These are phyloP conservation scores for Drosophila kepulauana DNA, from an alignment of 1,140 invertebrate species.

Conservation along the genomic window DNA sequence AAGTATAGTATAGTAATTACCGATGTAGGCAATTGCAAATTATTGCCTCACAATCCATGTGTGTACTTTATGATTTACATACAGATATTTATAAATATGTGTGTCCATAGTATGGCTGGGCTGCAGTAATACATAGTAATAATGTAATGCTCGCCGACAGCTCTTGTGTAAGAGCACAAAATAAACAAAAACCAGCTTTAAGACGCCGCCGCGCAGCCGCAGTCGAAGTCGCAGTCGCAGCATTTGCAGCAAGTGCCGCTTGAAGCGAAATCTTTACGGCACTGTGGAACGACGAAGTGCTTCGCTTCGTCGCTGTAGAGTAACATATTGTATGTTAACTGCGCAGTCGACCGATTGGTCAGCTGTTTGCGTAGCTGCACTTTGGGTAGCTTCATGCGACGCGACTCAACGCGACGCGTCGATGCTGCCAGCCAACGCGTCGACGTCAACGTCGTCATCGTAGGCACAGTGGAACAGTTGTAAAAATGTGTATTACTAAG, in stretches of 20 bases:
- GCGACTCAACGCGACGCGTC: slow-evolving; percentile 5
- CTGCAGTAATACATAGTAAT: too few species aligned
- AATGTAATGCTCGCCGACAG: not conserved
- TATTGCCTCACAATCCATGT: too few species aligned
- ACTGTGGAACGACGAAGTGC: not conserved
- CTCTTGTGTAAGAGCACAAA: not conserved
- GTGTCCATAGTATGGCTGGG: not conserved
- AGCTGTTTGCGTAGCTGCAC: slow-evolving; percentile 24
- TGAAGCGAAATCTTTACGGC: slow-evolving; percentile 49
- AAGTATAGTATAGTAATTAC: too few species aligned
- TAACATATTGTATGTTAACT: not conserved
- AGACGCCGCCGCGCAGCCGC: not conserved
- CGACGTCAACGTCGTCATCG: too few species aligned
- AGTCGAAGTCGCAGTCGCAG: slow-evolving; percentile 30
- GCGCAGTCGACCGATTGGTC: not conserved
- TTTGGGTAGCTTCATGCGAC: slow-evolving; percentile 30
- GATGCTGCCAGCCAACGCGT: too few species aligned
- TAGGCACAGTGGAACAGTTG: too few species aligned
- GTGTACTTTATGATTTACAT: too few species aligned
- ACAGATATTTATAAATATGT: too few species aligned
- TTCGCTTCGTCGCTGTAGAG: not conserved
- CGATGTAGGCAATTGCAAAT: too few species aligned
- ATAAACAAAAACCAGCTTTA: slow-evolving; percentile 18
- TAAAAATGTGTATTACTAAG: too few species aligned
- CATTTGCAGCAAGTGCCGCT: slow-evolving; percentile 72